Evolutionary conservation across 2,888 invertebrate genomes (phyloP).

Genomic region (Papilio gigon): DNA sequence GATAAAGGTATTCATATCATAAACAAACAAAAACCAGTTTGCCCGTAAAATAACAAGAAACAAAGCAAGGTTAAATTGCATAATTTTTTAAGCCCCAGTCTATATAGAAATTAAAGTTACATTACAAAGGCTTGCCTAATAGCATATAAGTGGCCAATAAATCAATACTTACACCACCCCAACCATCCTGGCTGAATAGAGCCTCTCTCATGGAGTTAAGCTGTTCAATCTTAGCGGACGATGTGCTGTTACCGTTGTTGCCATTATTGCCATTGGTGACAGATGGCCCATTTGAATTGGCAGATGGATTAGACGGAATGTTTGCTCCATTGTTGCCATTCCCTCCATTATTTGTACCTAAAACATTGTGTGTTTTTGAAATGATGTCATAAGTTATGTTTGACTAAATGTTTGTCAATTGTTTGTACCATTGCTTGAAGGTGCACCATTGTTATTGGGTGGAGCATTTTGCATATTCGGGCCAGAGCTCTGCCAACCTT

Average conservation of each 20-base stretch:
- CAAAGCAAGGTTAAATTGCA: constrained; percentile 3
- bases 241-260: constrained; percentile 81
- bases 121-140: constrained; percentile 1
- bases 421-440: constrained; percentile 69
- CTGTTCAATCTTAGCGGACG: constrained; percentile 92
- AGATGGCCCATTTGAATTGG: constrained; percentile 68
- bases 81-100: neutral
- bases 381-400: constrained; percentile 11
- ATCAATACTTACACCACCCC: constrained; percentile 90
- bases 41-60: neutral
- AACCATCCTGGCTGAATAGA: constrained; percentile 94
- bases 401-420: constrained; percentile 35
- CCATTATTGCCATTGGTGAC: constrained; percentile 73
- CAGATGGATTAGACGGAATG: constrained; percentile 71
- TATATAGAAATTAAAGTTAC: neutral
- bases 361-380: constrained; percentile 36
- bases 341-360: constrained; percentile 71
- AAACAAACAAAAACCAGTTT: constrained; percentile 14
- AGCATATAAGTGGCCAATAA: constrained; percentile 45
- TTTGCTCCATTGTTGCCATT: constrained; percentile 74
- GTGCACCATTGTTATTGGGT: constrained; percentile 77
- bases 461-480: constrained; percentile 77
- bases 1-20: neutral
- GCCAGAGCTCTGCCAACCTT: constrained; percentile 75
- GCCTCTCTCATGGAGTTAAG: constrained; percentile 95